Conservation (phyloP, 2,113 vertebrate species). For the Microcebus griseorufus region DNA sequence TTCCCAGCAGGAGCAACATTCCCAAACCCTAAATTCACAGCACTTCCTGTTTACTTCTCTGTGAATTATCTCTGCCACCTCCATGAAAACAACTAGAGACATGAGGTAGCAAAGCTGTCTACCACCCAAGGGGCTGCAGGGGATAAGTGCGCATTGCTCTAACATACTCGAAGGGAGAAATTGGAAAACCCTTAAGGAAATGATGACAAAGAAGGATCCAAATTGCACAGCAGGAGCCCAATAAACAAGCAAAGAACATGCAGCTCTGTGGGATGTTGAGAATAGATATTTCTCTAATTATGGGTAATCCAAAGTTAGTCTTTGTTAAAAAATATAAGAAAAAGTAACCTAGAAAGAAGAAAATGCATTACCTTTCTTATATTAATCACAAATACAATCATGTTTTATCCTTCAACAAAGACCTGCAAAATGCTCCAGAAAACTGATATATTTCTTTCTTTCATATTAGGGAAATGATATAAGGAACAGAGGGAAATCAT, state of each 20-base stretch:
- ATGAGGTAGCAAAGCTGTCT: neutral
- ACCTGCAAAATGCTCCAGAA: neutral
- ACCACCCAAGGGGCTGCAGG: neutral
- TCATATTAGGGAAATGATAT: neutral
- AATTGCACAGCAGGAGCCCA: neutral
- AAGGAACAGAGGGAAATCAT: neutral
- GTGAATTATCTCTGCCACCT: neutral
- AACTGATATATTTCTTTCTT: slow-evolving; percentile 16
- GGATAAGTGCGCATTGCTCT: neutral
- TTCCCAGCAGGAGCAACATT: neutral
- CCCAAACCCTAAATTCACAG: neutral
- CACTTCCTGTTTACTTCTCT: neutral
- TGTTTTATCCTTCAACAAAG: neutral
- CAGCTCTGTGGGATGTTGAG: neutral
- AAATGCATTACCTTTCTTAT: neutral
- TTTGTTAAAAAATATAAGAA: neutral
- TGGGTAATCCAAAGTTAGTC: neutral
- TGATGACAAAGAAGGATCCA: neutral
- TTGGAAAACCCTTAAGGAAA: neutral
- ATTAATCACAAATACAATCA: neutral
- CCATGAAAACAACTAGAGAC: neutral
- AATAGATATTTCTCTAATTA: neutral
- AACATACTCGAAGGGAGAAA: neutral
- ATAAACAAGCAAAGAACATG: neutral
- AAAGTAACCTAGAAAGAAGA: slow-evolving; percentile 14